phyloP scores from a whole-genome alignment of 2,888 invertebrate species.

The Netelia fuscicornis region DNA sequence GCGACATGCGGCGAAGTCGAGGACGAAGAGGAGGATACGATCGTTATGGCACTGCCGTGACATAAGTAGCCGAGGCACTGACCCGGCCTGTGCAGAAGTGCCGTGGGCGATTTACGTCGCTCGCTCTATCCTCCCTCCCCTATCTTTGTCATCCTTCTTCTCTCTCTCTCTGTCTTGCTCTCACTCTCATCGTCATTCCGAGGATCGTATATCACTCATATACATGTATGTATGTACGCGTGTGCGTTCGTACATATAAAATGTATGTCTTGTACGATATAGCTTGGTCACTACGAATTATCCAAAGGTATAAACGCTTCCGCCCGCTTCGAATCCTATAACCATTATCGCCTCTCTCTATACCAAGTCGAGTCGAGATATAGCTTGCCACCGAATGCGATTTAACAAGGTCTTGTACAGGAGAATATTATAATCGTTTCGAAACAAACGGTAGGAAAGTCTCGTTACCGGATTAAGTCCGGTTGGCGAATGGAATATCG shows the following conservation, averaged over 20 bases:
- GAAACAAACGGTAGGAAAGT: too few species aligned
- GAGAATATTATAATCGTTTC: too few species aligned
- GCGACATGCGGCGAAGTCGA: neutral
- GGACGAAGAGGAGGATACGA: slow-evolving; percentile 56
- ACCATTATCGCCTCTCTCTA: slow-evolving; percentile 47
- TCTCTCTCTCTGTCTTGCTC: neutral
- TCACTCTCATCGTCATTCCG: slow-evolving; percentile 38
- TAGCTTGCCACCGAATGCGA: neutral
- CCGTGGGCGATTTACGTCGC: slow-evolving; percentile 51
- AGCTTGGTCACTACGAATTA: slow-evolving; percentile 4
- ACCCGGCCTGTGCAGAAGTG: slow-evolving; percentile 57
- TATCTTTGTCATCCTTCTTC: too few species aligned
- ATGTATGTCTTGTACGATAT: slow-evolving; percentile 4
- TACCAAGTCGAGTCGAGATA: slow-evolving; percentile 11
- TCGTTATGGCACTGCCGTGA: slow-evolving; percentile 66
- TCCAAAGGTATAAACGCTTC: slow-evolving; percentile 37
- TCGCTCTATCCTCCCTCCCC: neutral
- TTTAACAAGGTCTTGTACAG: too few species aligned
- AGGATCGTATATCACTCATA: slow-evolving; percentile 42
- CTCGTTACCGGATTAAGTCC: too few species aligned
- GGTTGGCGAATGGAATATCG: too few species aligned
- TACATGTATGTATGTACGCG: neutral
- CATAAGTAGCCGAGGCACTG: slow-evolving; percentile 66
- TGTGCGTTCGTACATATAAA: neutral
- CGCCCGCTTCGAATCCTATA: slow-evolving; percentile 54